These are phyloP conservation scores for Amphiura filiformis DNA, from an alignment of 35 echinoderm and acorn worm genomes.

Conservation along the genomic window DNA sequence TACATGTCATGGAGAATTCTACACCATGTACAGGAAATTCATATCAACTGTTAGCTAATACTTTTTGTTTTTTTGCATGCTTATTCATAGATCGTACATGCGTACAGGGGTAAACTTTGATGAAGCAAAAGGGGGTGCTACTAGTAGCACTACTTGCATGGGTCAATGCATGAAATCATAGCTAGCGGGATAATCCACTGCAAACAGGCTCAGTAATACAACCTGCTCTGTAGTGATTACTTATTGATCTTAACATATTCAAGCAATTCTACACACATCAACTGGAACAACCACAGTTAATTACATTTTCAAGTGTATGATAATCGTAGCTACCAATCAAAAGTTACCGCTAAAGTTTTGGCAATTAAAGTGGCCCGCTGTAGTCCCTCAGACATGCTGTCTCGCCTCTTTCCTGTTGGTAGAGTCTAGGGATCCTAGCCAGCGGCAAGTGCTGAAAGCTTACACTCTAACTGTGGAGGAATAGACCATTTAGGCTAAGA, in stretches of 20 bases:
- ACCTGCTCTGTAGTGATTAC: background rate
- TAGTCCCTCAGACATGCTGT: constrained; percentile 10
- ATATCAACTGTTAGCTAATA: too few relatives aligned
- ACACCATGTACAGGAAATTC: too few relatives aligned
- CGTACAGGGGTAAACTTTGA: too few relatives aligned
- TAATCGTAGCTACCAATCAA: background rate
- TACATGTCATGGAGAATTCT: too few relatives aligned
- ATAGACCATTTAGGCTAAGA: background rate
- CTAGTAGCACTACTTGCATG: background rate
- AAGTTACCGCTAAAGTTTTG: background rate
- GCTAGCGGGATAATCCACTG: background rate
- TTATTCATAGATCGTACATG: too few relatives aligned
- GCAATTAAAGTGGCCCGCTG: background rate
- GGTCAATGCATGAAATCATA: background rate
- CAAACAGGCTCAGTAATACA: background rate
- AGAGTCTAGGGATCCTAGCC: background rate
- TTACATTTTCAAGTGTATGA: background rate
- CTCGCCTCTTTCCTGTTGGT: constrained; percentile 12
- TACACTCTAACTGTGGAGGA: background rate
- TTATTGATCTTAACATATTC: background rate
- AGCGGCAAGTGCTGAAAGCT: background rate
- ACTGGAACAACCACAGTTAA: background rate
- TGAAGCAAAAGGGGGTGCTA: too few relatives aligned
- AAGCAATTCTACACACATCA: background rate
- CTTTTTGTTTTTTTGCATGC: too few relatives aligned